Conservation (phyloP, 1,140 invertebrate genomes). For the Caenorhabditis inopinata region DNA sequence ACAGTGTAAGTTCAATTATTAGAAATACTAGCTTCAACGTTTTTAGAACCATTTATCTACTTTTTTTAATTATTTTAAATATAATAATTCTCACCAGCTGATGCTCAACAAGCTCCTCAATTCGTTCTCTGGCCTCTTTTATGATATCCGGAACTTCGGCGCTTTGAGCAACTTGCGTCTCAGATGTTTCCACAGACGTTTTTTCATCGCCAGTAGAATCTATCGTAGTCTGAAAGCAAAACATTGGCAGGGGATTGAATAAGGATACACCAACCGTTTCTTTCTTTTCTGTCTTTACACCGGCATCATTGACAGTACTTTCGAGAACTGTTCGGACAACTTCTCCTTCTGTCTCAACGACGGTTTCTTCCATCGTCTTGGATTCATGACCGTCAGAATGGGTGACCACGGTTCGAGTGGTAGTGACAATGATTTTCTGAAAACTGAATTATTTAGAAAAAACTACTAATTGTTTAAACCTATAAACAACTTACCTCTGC, state of each 20-base stretch:
- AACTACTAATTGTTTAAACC: too few species aligned
- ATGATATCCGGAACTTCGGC: conserved; percentile 31
- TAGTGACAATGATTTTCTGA: conserved; percentile 37
- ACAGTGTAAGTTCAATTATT: too few species aligned
- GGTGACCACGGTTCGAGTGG: conserved; percentile 35
- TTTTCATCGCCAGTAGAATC: conserved; percentile 37
- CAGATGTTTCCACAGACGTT: conserved; percentile 22
- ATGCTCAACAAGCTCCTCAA: conserved; percentile 36
- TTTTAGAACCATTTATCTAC: too few species aligned
- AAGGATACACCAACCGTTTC: conserved; percentile 33
- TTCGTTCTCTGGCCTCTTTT: conserved; percentile 27
- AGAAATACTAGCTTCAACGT: too few species aligned
- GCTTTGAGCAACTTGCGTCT: conserved; percentile 24
- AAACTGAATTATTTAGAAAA: too few species aligned
- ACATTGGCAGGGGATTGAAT: background rate
- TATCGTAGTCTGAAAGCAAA: conserved; percentile 31
- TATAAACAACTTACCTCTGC: too few species aligned
- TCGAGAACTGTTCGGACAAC: conserved; percentile 15
- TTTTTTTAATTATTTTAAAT: too few species aligned
- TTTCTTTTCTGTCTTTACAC: conserved; percentile 7
- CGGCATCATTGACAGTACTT: conserved; percentile 33
- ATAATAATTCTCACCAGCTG: too few species aligned
- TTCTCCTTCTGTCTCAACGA: conserved; percentile 41
- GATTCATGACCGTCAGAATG: conserved; percentile 36
- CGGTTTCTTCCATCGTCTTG: conserved; percentile 41